phyloP scores from a whole-genome alignment of 2,888 invertebrate species.

The Tenthredo distinguenda region DNA sequence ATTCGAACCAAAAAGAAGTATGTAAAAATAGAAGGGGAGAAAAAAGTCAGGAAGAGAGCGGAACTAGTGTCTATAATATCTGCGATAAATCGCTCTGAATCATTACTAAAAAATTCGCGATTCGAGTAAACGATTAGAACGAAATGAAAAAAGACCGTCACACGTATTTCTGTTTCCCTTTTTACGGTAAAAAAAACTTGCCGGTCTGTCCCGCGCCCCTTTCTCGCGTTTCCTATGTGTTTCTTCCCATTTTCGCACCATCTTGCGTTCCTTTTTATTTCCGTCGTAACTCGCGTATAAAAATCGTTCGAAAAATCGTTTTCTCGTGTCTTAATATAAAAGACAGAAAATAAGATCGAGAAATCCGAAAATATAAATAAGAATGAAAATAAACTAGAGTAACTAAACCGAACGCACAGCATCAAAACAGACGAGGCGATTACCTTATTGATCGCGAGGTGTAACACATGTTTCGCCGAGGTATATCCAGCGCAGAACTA shows the following conservation, averaged over 20 bases:
- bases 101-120: too few relatives aligned
- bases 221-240: background rate
- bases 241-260: background rate
- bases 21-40: too few relatives aligned
- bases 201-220: background rate
- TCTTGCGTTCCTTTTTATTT: background rate
- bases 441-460: slow-evolving; percentile 71
- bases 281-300: too few relatives aligned
- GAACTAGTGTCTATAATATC: too few relatives aligned
- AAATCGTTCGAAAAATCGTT: too few relatives aligned
- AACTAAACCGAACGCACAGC: slow-evolving; percentile 31
- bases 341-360: background rate
- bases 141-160: background rate
- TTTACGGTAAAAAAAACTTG: background rate
- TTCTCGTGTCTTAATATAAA: too few relatives aligned
- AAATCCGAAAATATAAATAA: background rate
- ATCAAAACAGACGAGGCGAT: slow-evolving; percentile 67
- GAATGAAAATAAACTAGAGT: background rate
- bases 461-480: slow-evolving; percentile 47
- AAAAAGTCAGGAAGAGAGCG: too few relatives aligned
- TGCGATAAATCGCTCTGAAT: too few relatives aligned
- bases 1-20: too few relatives aligned
- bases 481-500: slow-evolving; percentile 10
- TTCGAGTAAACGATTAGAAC: too few relatives aligned
- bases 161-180: too few relatives aligned